These are phyloP conservation scores for Nineta flava DNA, from an alignment of 2,888 invertebrate species.

Conservation along the genomic window DNA sequence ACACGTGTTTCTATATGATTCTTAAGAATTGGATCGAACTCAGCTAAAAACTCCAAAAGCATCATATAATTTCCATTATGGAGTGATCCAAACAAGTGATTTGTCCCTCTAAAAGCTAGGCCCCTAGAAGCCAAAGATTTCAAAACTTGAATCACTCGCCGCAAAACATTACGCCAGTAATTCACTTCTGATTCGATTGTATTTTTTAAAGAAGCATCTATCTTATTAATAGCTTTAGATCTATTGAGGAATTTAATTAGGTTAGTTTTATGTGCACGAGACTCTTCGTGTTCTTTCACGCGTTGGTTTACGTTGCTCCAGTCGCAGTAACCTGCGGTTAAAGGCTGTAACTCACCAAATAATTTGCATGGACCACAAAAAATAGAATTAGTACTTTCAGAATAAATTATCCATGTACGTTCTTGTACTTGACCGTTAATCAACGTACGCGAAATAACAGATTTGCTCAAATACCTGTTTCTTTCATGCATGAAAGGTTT, in stretches of 20 bases:
- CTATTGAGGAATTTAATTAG: no score
- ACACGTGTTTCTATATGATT: conserved; percentile 16
- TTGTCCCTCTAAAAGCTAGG: conserved; percentile 14
- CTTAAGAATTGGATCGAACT: conserved; percentile 18
- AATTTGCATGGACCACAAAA: conserved; percentile 10
- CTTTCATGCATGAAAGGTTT: no score
- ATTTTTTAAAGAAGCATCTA: no score
- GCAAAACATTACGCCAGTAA: conserved; percentile 16
- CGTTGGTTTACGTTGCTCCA: conserved; percentile 14
- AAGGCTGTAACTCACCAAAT: conserved; percentile 3
- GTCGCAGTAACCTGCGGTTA: conserved; percentile 14
- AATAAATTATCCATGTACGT: conserved; percentile 9
- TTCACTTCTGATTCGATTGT: no score
- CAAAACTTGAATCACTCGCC: conserved; percentile 13
- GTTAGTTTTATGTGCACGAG: conserved; percentile 14
- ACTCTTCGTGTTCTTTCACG: conserved; percentile 15
- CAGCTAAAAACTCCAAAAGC: conserved; percentile 17
- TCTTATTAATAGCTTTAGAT: no score
- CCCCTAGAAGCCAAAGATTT: conserved; percentile 13
- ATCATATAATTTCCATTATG: conserved; percentile 18
- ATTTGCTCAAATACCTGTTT: no score
- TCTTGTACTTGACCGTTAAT: no score
- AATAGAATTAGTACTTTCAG: conserved; percentile 10
- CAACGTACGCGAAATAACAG: no score
- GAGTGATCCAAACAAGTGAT: conserved; percentile 14